Evolutionary conservation across 64 coral and sea anemone genomes (phyloP), one percentile per base, ranked within the genome.

Genomic region (Montipora foliosa): DNA sequence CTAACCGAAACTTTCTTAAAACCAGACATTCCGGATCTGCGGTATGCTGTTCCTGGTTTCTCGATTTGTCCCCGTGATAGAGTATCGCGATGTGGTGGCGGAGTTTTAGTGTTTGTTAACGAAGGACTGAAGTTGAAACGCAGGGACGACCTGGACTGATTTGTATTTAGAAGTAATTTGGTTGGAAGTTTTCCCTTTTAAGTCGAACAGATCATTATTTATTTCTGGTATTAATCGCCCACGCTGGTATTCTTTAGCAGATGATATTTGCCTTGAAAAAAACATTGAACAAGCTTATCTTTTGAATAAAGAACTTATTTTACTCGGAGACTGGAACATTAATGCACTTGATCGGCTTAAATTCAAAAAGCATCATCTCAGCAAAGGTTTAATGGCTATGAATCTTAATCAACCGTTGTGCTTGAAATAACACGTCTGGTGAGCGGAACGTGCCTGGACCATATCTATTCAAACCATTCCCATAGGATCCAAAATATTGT

Each of bases 1-100:
- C 44, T 37, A 75, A 75, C 5, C 24, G 24, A 25, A 25, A 25
- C 29, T 29, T 29, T 29, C 29, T 29, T 29, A 29, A 29, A 29
- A 29, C 73, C 73, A 25, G 25, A 75, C 73, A 75, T 75, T 45
- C 19, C 73, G 8, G 73, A 75, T 25, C 0, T 3, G 21, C 73
- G 5, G 21, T 75, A 75, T 75, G 73, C 73, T 75, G 37, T 75
- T 75, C 73, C 73, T 75, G 73, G 73, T 9, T 75, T 75, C 21
- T 25, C 73, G 12, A 44, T 75, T 25, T 75, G 44, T 75, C 25
- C 4, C 73, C 21, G 4, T 75, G 73, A 75, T 25, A 75, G 73
- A 75, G 12, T 75, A 75, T 75, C 73, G 25, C 24, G 21, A 75
- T 75, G 73, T 11, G 73, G 73, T 75, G 73, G 73, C 4, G 73